phyloP scores from a whole-genome alignment of 2,113 vertebrate species.

The Myrmecophaga tridactyla region DNA sequence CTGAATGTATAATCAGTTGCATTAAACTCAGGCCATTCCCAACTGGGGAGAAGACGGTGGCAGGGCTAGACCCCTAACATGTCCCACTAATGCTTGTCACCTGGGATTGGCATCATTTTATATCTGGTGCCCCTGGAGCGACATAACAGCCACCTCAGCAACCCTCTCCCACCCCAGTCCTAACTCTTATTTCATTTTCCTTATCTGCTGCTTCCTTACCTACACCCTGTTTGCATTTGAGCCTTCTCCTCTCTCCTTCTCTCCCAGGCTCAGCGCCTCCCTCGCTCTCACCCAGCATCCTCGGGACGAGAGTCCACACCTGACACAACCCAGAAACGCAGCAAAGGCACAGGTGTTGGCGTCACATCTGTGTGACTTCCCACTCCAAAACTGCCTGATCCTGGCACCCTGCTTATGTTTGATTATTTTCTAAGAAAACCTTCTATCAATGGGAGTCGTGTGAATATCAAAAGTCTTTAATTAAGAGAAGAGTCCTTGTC shows the following conservation, averaged over 20 bases:
- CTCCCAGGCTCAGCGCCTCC: not conserved
- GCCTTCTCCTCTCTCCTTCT: not conserved
- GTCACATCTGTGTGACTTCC: not conserved
- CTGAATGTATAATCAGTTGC: not conserved
- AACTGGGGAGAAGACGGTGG: not conserved
- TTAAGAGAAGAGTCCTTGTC: not conserved
- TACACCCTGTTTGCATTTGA: too few relatives aligned
- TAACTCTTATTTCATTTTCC: not conserved
- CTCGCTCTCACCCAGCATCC: not conserved
- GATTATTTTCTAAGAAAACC: not conserved
- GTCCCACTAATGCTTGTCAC: rapidly evolving
- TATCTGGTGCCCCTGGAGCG: too few relatives aligned
- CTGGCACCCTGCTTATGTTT: rapidly evolving
- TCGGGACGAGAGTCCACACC: not conserved
- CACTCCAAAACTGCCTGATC: not conserved
- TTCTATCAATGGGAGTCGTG: not conserved
- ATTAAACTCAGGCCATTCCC: not conserved
- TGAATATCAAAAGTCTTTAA: not conserved
- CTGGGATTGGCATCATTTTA: not conserved
- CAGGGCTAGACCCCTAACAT: rapidly evolving
- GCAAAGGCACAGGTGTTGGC: rapidly evolving
- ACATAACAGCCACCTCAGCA: not conserved
- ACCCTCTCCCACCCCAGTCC: not conserved
- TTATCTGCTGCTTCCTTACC: not conserved
- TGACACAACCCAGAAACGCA: not conserved